Percentiles rank a stretch among this genome's conserved stretches.
Conservation (phyloP, 2,113 vertebrate species). For the Globicephala melas region DNA sequence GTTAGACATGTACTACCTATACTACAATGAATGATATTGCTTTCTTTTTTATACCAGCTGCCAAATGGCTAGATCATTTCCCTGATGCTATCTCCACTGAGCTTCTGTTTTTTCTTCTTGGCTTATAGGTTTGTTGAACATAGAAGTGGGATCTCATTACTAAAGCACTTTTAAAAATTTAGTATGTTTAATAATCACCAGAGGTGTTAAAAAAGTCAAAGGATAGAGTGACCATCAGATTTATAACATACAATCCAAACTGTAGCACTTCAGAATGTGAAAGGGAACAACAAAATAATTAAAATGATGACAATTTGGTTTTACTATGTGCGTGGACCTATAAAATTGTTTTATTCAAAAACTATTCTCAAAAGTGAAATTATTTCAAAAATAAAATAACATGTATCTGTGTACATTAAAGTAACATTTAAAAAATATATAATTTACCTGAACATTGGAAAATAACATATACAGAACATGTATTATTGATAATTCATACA, state of each 20-base stretch:
- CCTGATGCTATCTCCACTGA: neutral
- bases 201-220: neutral
- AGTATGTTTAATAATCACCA: neutral
- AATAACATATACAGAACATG: neutral
- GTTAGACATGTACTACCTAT: neutral
- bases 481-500: neutral
- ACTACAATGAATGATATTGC: neutral
- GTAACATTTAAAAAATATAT: neutral
- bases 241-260: neutral
- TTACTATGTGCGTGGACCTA: neutral
- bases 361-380: neutral
- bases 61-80: neutral
- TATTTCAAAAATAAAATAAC: neutral
- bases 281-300: neutral
- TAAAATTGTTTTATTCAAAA: neutral
- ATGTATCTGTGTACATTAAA: neutral
- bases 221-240: neutral
- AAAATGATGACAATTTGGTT: neutral
- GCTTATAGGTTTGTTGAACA: neutral
- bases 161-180: neutral
- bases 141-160: neutral
- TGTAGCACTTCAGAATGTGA: neutral
- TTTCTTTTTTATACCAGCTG: neutral
- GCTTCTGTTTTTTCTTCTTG: neutral
- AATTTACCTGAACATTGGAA: neutral